These are phyloP conservation scores for Dicyrtomina minuta DNA, from an alignment of 2,888 invertebrate species.

Conservation along the genomic window DNA sequence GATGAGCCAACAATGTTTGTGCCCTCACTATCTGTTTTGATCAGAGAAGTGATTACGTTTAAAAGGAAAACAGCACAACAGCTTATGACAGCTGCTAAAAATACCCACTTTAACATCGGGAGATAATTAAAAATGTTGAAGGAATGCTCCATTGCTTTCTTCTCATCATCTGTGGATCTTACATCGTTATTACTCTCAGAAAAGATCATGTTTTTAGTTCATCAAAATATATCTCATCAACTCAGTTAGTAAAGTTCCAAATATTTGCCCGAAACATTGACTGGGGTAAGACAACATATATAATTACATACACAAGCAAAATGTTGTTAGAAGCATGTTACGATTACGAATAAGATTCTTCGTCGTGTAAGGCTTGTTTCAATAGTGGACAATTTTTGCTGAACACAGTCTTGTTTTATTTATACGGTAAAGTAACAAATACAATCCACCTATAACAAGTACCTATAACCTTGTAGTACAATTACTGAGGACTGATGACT, in stretches of 20 bases:
- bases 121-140: conserved; percentile 11
- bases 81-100: conserved; percentile 21
- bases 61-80: conserved; percentile 13
- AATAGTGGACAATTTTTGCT: too few species aligned
- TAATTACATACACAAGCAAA: too few species aligned
- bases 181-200: background rate
- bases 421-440: too few species aligned
- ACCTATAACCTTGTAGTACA: too few species aligned
- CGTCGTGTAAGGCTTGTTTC: too few species aligned
- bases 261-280: background rate
- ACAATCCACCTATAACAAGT: too few species aligned
- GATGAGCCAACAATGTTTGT: background rate
- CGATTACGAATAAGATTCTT: too few species aligned
- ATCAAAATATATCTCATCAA: background rate
- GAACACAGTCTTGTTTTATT: too few species aligned
- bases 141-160: conserved; percentile 9
- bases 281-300: background rate
- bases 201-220: conserved; percentile 1
- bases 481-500: too few species aligned
- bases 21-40: background rate
- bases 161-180: background rate
- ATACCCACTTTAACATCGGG: conserved; percentile 9
- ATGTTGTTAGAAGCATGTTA: too few species aligned
- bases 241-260: too few species aligned
- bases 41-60: background rate